A percentile compares a stretch with the other conserved stretches of the same genome.
These are phyloP conservation scores for Ginglymostoma cirratum DNA, from an alignment of 2,113 vertebrate genomes.

Conservation along the genomic window DNA sequence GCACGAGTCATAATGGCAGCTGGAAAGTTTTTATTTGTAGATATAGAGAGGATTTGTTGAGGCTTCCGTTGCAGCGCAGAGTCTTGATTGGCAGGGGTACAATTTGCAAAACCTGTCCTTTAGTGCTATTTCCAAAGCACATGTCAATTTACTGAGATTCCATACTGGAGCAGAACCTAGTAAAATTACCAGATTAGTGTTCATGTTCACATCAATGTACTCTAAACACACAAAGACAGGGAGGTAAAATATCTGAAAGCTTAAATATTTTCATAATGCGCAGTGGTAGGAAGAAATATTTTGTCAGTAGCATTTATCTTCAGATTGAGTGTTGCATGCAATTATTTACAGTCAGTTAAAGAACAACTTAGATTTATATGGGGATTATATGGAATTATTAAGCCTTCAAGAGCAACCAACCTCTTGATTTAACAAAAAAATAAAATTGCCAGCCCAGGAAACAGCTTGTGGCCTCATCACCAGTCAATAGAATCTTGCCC, in stretches of 20 bases:
- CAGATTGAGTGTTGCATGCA: neutral
- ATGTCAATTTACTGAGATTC: neutral
- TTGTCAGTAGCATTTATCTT: neutral
- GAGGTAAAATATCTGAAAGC: neutral
- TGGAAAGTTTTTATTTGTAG: neutral
- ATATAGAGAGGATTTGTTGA: neutral
- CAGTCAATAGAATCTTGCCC: neutral
- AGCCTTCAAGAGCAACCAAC: neutral
- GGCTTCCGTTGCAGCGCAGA: neutral
- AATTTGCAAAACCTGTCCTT: neutral
- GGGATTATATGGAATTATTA: neutral
- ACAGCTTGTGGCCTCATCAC: neutral
- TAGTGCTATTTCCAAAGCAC: neutral
- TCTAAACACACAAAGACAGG: neutral
- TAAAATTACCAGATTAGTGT: neutral
- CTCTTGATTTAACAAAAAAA: neutral
- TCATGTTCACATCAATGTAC: neutral
- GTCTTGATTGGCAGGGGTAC: neutral
- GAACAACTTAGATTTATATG: neutral
- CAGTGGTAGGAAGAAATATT: neutral
- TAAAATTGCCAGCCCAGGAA: neutral
- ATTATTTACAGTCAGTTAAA: conserved; percentile 13
- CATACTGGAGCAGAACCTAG: neutral
- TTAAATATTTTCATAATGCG: neutral
- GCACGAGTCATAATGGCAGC: neutral